These are phyloP conservation scores for Odontocolon sp. DNA, from an alignment of 2,888 invertebrate species.

Conservation along the genomic window DNA sequence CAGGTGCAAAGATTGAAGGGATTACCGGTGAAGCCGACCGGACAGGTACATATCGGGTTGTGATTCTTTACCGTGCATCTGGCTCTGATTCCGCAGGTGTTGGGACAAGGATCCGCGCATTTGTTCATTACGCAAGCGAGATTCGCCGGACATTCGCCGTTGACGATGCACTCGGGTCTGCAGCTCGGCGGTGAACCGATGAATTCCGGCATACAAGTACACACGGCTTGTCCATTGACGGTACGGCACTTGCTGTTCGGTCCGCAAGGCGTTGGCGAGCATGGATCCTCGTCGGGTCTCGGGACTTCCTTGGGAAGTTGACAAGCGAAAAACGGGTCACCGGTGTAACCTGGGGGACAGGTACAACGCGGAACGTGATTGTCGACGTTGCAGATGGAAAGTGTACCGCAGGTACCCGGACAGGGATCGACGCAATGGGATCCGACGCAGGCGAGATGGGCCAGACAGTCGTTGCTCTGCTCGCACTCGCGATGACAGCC, in stretches of 20 bases:
- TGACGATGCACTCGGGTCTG: constrained; percentile 93
- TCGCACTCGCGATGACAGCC: constrained; percentile 91
- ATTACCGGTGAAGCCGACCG: constrained; percentile 92
- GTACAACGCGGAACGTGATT: constrained; percentile 90
- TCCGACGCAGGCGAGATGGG: constrained; percentile 88
- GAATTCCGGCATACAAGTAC: constrained; percentile 91
- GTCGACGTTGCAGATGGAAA: constrained; percentile 90
- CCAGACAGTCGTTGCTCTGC: constrained; percentile 88
- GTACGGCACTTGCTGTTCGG: constrained; percentile 93
- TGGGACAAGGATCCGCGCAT: constrained; percentile 93
- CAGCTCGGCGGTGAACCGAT: constrained; percentile 91
- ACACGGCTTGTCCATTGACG: constrained; percentile 90
- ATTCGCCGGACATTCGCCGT: constrained; percentile 91
- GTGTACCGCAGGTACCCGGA: constrained; percentile 90
- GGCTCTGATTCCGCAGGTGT: constrained; percentile 93
- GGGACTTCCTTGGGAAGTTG: constrained; percentile 60
- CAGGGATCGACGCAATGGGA: constrained; percentile 94
- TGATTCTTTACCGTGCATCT: constrained; percentile 92
- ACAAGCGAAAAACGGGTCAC: constrained; percentile 89
- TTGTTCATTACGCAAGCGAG: constrained; percentile 92
- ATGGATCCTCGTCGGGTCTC: constrained; percentile 84
- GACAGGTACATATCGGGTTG: constrained; percentile 93
- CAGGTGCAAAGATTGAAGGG: constrained; percentile 90
- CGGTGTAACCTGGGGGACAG: constrained; percentile 89
- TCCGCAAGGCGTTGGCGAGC: constrained; percentile 93